Conservation (phyloP, 2,797 vertebrate genomes). For the Myripristis jacobus region DNA sequence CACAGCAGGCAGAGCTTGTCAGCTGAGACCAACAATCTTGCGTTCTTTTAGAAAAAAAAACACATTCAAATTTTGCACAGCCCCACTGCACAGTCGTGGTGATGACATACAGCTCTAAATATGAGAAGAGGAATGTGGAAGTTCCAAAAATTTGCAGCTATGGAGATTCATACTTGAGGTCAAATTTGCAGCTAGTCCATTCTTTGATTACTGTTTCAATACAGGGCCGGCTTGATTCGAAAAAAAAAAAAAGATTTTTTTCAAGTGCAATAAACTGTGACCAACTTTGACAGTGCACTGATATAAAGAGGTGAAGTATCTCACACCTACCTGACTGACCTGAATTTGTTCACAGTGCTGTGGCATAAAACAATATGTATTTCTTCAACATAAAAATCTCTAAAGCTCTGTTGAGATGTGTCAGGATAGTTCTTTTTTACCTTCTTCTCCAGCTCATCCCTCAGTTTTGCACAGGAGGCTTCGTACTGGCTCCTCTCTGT, state of each 20-base stretch:
- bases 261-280: too few species aligned
- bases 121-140: too few species aligned
- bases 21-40: constrained; percentile 35
- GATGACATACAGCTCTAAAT: too few species aligned
- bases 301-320: too few species aligned
- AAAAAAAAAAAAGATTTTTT: too few species aligned
- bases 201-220: neutral
- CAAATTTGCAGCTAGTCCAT: too few species aligned
- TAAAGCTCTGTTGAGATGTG: constrained; percentile 1
- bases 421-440: constrained; percentile 61
- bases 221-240: too few species aligned
- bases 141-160: too few species aligned
- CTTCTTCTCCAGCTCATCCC: constrained; percentile 90
- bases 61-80: neutral
- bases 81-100: constrained; percentile 5
- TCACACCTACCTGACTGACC: too few species aligned
- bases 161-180: too few species aligned
- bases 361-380: neutral
- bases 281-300: too few species aligned
- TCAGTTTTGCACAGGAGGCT: constrained; percentile 84
- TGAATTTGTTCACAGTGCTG: neutral
- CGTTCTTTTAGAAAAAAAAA: constrained; percentile 15
- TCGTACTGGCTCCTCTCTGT: constrained; percentile 89
- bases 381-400: neutral
- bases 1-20: constrained; percentile 28